Base-by-base conservation (phyloP, 2,888 invertebrate genomes). In the Archips crataeganus region DNA sequence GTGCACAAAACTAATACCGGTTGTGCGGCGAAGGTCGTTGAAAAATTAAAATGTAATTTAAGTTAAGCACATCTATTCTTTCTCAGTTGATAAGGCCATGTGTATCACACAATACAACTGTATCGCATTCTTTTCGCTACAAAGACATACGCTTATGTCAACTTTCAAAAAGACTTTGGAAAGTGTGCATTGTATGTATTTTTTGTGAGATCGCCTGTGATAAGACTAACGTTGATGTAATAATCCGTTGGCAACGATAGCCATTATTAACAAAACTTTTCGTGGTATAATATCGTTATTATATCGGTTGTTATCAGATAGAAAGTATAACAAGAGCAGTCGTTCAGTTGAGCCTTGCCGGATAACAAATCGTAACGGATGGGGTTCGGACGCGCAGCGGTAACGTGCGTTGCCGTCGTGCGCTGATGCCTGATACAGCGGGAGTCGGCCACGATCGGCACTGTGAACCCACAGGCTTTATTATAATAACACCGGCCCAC, bases 371-470 rank as follows among this genome's bases (percentile, higher is more conserved):
- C 83, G 82, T 84, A 84, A 83, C 83, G 82, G 85, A 85, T 84
- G 83, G 79, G 76, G 77, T 78, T 78, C 75, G 76, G 76, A 69
- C 61, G 51, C 51, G 51, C 62, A 42, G 59, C 77, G 71, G 74
- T 67, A 75, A 49, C 42, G 67, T 81, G 83, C 79, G 77, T 75
- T 77, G 76, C 75, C 77, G 87, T 92, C 92, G 91, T 92, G 93
- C 87, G 81, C 84, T 82, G 89, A 92, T 91, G 85, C 80, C 84
- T 83, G 90, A 92, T 92, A 90, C 84, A 88, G 88, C 84, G 83
- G 86, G 83, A 88, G 89, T 87, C 85, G 87, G 86, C 86, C 92
- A 90, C 90, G 90, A 89, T 87, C 86, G 65, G 74, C 69, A 60
- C 69, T 72, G 72, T 70, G 74, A 69, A 74, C 70, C 70, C 74